phyloP scores from a whole-genome alignment of 1,140 invertebrate genomes.

The Odontomachus brunneus region DNA sequence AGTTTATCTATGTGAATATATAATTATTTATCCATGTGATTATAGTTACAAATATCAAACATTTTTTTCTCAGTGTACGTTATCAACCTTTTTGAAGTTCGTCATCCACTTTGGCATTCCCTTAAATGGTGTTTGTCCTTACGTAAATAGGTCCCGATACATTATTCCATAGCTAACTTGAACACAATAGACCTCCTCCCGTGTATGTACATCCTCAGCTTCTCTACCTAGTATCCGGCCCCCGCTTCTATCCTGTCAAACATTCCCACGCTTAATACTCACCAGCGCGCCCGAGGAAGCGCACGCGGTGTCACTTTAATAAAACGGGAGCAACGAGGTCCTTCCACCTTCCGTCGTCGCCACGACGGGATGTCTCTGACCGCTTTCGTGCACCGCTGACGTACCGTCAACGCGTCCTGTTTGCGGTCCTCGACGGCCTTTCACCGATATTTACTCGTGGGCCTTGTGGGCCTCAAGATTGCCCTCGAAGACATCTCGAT shows the following conservation, averaged over 20 bases:
- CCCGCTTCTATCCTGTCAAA: slow-evolving; percentile 39
- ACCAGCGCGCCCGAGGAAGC: slow-evolving; percentile 15
- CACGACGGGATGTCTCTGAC: slow-evolving; percentile 45
- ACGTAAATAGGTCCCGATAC: background rate
- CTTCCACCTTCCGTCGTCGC: slow-evolving; percentile 61
- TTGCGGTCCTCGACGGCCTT: slow-evolving; percentile 58
- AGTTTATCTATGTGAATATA: no score
- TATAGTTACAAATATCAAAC: no score
- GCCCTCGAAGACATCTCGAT: slow-evolving; percentile 68
- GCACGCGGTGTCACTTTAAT: slow-evolving; percentile 65
- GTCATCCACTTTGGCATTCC: background rate
- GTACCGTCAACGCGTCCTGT: slow-evolving; percentile 54
- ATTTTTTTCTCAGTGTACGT: no score
- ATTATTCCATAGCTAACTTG: background rate
- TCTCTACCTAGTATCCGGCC: slow-evolving; percentile 16
- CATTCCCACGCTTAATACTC: slow-evolving; percentile 60
- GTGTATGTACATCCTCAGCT: background rate
- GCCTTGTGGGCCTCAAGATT: slow-evolving; percentile 49
- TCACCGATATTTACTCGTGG: slow-evolving; percentile 69
- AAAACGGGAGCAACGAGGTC: slow-evolving; percentile 78
- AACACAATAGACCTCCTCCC: background rate
- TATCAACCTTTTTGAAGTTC: no score
- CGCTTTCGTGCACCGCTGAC: slow-evolving; percentile 35
- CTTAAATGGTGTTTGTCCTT: background rate
- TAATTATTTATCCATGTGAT: no score